Base-by-base conservation (phyloP, 2,113 vertebrate species). In the Colaptes auratus region DNA sequence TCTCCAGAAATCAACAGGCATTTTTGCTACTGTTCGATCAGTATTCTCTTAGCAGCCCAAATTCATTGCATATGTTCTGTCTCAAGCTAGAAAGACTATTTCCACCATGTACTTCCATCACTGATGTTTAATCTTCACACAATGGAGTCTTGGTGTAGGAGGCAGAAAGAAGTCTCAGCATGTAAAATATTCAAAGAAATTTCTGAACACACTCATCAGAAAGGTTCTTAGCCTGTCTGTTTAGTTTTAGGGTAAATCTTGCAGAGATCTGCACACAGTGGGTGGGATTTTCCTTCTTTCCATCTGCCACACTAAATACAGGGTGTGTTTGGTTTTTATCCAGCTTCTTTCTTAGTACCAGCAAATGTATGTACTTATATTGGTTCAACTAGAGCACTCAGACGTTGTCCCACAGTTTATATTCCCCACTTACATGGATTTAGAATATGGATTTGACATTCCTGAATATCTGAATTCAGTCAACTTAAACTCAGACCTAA, bases 221-320 rank as follows among this genome's bases (percentile, higher is more conserved):
- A 95, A 95, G 73, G 61, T 69, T 81, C 83, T 89, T 86, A 86
- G 84, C 36, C 80, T 92, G 59, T 69, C 82, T 86, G 48, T 28
- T 87, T 83, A 71, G 78, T 88, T 96, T 93, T 75, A 92, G 89
- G 71, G 63, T 90, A 93, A 92, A 88, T 76, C 77, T 81, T 85
- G 63, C 63, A 89, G 64, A 92, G 82, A 92, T 78, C 91, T 94
- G 93, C 63, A 65, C 72, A n/a, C 52, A 60, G 85, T 82, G 69
- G 74, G 85, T 93, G 64, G 77, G 81, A 95, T 82, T 92, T 96
- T 87, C 89, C 90, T 94, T 92, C 93, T 91, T 93, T 76, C 95
- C 87, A 93, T 84, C 95, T 96, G 93, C 84, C 89, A 94, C 81
- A 74, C 72, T 88, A 84, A 92, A 83, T 75, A 83, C 69, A 77